A percentile compares a stretch with the other conserved stretches of the same genome.
Evolutionary conservation across 2,797 vertebrate genomes (phyloP).

Genomic region (Chaunax sp.): DNA sequence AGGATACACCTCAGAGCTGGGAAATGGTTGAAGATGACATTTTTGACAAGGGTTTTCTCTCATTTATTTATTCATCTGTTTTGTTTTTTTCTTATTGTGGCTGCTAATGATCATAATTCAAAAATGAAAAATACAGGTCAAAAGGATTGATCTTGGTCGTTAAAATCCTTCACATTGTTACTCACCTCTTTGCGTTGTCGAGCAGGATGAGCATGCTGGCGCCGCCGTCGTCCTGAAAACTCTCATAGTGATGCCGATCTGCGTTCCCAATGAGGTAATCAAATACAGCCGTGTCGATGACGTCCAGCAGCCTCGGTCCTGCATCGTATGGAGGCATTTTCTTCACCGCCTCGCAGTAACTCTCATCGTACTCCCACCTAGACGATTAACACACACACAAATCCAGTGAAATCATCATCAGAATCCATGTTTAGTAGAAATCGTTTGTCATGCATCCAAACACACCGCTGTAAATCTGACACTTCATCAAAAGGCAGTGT

Average conservation of each 20-base stretch:
- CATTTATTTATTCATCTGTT: too few species aligned
- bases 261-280: conserved; percentile 98
- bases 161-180: neutral
- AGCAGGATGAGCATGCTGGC: conserved; percentile 98
- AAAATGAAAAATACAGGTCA: too few species aligned
- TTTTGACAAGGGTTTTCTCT: too few species aligned
- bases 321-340: conserved; percentile 97
- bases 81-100: too few species aligned
- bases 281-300: conserved; percentile 95
- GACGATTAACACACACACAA: neutral
- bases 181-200: conserved; percentile 97
- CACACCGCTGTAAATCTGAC: too few species aligned
- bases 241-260: conserved; percentile 98
- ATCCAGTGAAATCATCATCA: neutral
- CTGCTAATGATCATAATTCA: too few species aligned
- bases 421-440: neutral
- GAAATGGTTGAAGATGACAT: too few species aligned
- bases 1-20: too few species aligned
- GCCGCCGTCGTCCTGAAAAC: conserved; percentile 97
- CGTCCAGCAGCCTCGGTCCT: conserved; percentile 93
- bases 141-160: neutral
- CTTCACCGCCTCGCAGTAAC: conserved; percentile 98
- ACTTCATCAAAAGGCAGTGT: too few species aligned
- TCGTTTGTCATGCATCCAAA: neutral
- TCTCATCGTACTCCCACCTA: conserved; percentile 99